Percentiles rank a stretch among this genome's conserved stretches.
Conservation (phyloP, 2,797 vertebrate species). For the Tachyglossus aculeatus region DNA sequence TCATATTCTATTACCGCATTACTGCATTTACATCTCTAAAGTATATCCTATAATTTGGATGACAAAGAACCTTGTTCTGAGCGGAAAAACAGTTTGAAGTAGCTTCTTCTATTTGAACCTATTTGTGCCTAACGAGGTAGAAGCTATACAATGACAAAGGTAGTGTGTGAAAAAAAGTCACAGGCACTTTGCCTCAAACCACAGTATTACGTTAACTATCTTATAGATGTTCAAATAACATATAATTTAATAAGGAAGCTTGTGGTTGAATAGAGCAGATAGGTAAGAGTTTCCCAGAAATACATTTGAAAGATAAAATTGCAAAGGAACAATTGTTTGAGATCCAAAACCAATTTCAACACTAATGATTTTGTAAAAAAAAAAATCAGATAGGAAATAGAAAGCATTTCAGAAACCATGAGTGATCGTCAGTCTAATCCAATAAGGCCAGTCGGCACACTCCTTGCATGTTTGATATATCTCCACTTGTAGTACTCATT, state of each 20-base stretch:
- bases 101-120: too few species aligned
- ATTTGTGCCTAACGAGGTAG: too few species aligned
- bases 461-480: slow-evolving; percentile 43
- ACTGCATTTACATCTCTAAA: too few species aligned
- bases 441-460: slow-evolving; percentile 57
- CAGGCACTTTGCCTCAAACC: not conserved
- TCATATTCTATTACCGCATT: too few species aligned
- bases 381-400: slow-evolving; percentile 43
- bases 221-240: not conserved
- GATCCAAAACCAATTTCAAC: slow-evolving; percentile 50
- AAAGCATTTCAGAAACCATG: slow-evolving; percentile 47
- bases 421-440: slow-evolving; percentile 57
- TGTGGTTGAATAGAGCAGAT: not conserved
- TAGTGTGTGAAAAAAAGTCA: too few species aligned
- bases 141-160: too few species aligned
- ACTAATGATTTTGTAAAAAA: slow-evolving; percentile 51
- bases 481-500: slow-evolving; percentile 51
- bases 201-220: not conserved
- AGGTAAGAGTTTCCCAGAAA: not conserved
- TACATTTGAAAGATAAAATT: slow-evolving; percentile 17
- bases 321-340: slow-evolving; percentile 27
- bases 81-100: too few species aligned
- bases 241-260: not conserved
- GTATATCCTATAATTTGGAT: too few species aligned
- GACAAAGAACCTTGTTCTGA: too few species aligned